These are phyloP conservation scores for Laupala kohalensis DNA, from an alignment of 1,140 invertebrate genomes.

Conservation along the genomic window DNA sequence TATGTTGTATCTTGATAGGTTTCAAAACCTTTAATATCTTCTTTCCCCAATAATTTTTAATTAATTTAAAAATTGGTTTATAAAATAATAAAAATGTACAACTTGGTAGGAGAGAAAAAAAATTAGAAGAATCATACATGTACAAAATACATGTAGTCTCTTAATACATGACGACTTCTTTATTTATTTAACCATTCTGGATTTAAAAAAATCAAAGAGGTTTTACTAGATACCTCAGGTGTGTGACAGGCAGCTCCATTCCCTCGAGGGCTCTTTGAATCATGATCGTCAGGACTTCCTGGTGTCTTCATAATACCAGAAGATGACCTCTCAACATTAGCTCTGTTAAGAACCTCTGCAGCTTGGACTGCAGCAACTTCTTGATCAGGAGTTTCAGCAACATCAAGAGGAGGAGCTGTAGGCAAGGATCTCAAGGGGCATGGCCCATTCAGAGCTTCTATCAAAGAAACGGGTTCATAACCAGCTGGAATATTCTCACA, in stretches of 20 bases:
- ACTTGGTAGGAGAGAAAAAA: too few species aligned
- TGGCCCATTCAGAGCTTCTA: slow-evolving; percentile 96
- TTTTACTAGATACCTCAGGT: slow-evolving; percentile 4
- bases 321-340: slow-evolving; percentile 15
- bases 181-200: too few species aligned
- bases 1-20: too few species aligned
- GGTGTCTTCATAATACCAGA: slow-evolving; percentile 14
- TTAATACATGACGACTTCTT: too few species aligned
- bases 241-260: slow-evolving; percentile 7
- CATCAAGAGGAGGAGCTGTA: slow-evolving; percentile 33
- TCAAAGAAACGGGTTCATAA: slow-evolving; percentile 89
- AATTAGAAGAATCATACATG: too few species aligned
- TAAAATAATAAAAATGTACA: too few species aligned
- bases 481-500: slow-evolving; percentile 80
- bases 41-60: too few species aligned
- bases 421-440: slow-evolving; percentile 41
- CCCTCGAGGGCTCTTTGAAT: background rate
- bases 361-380: slow-evolving; percentile 46
- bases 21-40: too few species aligned
- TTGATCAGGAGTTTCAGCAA: slow-evolving; percentile 33
- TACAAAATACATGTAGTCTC: too few species aligned
- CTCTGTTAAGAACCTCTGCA: slow-evolving; percentile 49
- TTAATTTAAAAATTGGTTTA: too few species aligned
- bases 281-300: background rate
- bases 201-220: background rate